Percentiles rank a stretch among this genome's conserved stretches.
Evolutionary conservation across 1,140 invertebrate genomes (phyloP).

Genomic region (Aphaenogaster rudis): DNA sequence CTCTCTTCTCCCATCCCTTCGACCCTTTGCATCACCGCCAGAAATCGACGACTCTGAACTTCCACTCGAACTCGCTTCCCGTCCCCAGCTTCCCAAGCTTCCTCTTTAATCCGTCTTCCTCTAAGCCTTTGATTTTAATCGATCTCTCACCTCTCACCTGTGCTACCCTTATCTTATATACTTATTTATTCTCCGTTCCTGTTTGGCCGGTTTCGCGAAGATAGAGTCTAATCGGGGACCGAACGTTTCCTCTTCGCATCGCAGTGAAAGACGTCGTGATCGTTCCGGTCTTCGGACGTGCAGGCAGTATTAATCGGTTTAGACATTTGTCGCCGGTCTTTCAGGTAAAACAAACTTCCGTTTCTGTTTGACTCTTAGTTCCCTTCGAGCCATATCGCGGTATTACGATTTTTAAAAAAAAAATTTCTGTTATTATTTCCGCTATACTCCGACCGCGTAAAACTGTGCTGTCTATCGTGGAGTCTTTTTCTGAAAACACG

Average conservation of each 20-base stretch:
- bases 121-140: neutral
- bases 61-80: slow-evolving; percentile 32
- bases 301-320: slow-evolving; percentile 16
- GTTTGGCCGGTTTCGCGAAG: neutral
- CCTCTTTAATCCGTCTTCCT: slow-evolving; percentile 8
- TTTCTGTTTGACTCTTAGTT: neutral
- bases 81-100: neutral
- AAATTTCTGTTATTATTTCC: neutral
- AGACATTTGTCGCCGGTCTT: slow-evolving; percentile 5
- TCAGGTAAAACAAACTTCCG: slow-evolving; percentile 22
- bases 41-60: slow-evolving; percentile 65
- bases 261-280: slow-evolving; percentile 51
- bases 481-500: neutral
- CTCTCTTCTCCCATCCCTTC: slow-evolving; percentile 57
- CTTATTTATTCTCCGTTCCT: neutral
- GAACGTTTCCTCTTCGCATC: slow-evolving; percentile 33
- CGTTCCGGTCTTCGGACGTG: slow-evolving; percentile 26
- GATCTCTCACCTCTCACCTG: neutral
- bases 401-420: slow-evolving; percentile 23
- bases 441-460: neutral
- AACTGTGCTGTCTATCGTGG: neutral
- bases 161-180: neutral
- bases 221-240: neutral
- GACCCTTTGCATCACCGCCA: slow-evolving; percentile 60
- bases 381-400: neutral